These are phyloP conservation scores for Thunnus thynnus DNA, from an alignment of 2,113 vertebrate species.

Conservation along the genomic window DNA sequence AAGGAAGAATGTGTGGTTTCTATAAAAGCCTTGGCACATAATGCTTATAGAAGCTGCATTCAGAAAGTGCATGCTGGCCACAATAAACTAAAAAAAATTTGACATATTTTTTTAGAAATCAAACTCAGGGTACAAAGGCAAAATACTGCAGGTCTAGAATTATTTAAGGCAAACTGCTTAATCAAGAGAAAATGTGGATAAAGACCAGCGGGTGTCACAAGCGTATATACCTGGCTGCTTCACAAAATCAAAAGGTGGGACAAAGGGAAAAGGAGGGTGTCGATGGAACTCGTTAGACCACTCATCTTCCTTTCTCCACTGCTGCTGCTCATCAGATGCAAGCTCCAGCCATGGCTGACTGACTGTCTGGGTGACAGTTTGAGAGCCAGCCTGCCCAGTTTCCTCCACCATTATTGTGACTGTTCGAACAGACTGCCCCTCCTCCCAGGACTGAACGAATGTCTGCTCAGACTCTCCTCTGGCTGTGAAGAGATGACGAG, in stretches of 20 bases:
- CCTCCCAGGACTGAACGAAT: conserved; percentile 54
- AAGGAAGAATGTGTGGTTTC: background rate
- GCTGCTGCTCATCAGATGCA: conserved; percentile 31
- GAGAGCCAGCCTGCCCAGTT: conserved; percentile 35
- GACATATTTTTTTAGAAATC: background rate
- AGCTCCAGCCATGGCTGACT: conserved; percentile 44
- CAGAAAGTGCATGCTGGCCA: background rate
- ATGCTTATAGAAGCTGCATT: background rate
- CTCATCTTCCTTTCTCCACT: conserved; percentile 46
- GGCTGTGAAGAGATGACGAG: conserved; percentile 71
- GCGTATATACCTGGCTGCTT: conserved; percentile 69
- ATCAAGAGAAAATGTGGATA: background rate
- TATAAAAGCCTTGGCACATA: background rate
- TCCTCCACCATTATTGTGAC: conserved; percentile 35
- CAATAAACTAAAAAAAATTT: background rate
- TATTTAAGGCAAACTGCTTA: background rate
- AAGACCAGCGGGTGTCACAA: background rate
- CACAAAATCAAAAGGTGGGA: conserved; percentile 49
- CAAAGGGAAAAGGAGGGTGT: conserved; percentile 55
- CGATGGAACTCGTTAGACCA: conserved; percentile 62
- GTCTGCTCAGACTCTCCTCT: conserved; percentile 51
- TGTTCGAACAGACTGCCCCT: conserved; percentile 36
- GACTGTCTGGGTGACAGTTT: conserved; percentile 36
- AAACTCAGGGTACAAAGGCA: background rate
- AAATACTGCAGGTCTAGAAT: background rate